phyloP scores from a whole-genome alignment of 2,797 vertebrate species.

The Iguana delicatissima region DNA sequence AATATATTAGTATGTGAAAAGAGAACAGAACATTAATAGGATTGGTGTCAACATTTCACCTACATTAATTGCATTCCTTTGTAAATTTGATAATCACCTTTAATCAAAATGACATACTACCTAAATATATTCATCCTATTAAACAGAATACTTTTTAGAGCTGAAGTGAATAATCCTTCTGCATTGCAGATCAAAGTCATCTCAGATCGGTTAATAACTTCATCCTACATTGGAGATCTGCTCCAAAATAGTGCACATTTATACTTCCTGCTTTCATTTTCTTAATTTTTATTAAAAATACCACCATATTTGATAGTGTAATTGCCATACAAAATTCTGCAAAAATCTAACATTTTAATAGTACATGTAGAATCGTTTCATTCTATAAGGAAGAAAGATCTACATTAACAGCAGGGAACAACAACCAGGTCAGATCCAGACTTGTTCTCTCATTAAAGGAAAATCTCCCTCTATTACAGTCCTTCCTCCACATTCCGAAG shows the following conservation, averaged over 20 bases:
- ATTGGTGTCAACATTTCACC: conserved; percentile 46
- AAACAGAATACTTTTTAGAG: conserved; percentile 46
- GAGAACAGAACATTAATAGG: conserved; percentile 48
- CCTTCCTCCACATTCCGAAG: no score
- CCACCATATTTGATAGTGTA: background rate
- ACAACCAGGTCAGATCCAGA: no score
- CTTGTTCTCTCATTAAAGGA: no score
- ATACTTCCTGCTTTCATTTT: background rate
- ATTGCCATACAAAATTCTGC: background rate
- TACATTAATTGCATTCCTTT: conserved; percentile 51
- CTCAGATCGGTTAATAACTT: conserved; percentile 42
- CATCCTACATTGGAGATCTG: background rate
- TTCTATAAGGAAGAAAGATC: background rate
- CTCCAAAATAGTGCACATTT: background rate
- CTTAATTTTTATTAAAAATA: background rate
- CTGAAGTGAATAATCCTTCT: conserved; percentile 53
- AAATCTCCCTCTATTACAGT: no score
- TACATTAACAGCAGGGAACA: background rate
- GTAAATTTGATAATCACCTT: conserved; percentile 61
- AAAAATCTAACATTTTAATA: background rate
- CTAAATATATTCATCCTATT: conserved; percentile 36
- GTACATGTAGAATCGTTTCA: background rate
- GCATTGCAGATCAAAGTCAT: conserved; percentile 61
- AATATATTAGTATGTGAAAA: conserved; percentile 35
- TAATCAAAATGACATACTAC: conserved; percentile 26